Conservation (phyloP, 2,113 vertebrate genomes). For the Rhea americana region DNA sequence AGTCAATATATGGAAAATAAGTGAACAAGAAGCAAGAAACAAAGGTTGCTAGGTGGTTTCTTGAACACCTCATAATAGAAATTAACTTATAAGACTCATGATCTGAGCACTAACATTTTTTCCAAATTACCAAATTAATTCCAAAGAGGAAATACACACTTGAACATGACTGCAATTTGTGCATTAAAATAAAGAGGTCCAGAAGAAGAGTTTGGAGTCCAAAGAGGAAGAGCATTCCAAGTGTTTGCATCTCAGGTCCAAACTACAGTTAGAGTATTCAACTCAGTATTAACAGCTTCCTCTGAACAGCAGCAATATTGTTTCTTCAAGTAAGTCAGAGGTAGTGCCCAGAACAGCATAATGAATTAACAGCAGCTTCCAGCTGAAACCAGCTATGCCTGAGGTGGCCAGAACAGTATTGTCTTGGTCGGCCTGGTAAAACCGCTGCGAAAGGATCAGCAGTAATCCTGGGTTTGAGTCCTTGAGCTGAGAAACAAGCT, state of each 20-base stretch:
- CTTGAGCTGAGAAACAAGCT: neutral
- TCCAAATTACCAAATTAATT: neutral
- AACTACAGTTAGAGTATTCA: neutral
- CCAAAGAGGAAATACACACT: neutral
- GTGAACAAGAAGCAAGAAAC: neutral
- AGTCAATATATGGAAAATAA: neutral
- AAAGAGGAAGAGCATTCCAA: neutral
- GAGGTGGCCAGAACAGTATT: neutral
- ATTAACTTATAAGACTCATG: neutral
- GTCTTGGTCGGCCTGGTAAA: accelerated
- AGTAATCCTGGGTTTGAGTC: neutral
- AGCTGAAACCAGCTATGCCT: neutral
- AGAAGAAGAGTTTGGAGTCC: neutral
- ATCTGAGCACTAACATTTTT: neutral
- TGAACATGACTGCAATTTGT: accelerated
- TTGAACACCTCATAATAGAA: neutral
- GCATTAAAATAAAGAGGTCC: neutral
- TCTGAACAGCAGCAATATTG: neutral
- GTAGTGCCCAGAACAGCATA: constrained; percentile 1
- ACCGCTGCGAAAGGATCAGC: neutral
- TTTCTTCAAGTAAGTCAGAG: constrained; percentile 28
- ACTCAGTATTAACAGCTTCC: neutral
- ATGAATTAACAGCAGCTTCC: neutral
- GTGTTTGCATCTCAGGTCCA: neutral
- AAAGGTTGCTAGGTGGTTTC: neutral